Conservation (phyloP, 2,888 invertebrate genomes). For the Drosophila vallismaia region DNA sequence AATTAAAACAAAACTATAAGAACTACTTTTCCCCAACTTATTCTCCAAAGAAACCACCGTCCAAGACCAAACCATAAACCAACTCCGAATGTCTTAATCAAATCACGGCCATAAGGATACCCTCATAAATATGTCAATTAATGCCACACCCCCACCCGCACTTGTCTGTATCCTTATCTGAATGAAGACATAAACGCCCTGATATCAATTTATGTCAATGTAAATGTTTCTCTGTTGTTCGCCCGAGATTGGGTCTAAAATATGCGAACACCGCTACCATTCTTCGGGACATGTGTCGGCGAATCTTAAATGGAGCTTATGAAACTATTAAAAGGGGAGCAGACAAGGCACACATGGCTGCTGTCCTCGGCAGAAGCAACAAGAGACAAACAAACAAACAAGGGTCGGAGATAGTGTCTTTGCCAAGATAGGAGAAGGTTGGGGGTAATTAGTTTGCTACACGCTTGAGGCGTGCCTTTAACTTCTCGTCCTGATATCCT, state of each 20-base stretch:
- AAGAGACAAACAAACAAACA: constrained; percentile 45
- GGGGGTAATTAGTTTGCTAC: constrained; percentile 77
- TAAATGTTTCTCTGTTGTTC: constrained; percentile 65
- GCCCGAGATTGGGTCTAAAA: constrained; percentile 53
- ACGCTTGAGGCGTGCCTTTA: constrained; percentile 66
- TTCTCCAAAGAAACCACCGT: background rate
- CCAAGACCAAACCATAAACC: background rate
- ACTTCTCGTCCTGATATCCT: constrained; percentile 32
- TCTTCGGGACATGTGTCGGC: constrained; percentile 83
- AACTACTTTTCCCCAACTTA: too few relatives aligned
- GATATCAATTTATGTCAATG: constrained; percentile 82
- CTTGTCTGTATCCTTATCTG: constrained; percentile 60
- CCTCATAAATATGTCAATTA: constrained; percentile 81
- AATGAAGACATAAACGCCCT: constrained; percentile 80
- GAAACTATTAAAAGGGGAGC: constrained; percentile 81
- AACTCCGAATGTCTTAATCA: constrained; percentile 60
- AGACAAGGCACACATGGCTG: constrained; percentile 37
- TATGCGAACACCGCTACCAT: constrained; percentile 73
- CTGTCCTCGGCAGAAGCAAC: constrained; percentile 25
- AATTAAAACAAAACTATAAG: too few relatives aligned
- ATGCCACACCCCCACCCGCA: constrained; percentile 51
- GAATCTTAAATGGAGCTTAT: constrained; percentile 83
- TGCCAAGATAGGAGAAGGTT: background rate
- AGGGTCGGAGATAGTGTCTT: constrained; percentile 17
- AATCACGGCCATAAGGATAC: constrained; percentile 65